Evolutionary conservation across 1,140 invertebrate species (phyloP).

Genomic region (Cyclargus thomasi): DNA sequence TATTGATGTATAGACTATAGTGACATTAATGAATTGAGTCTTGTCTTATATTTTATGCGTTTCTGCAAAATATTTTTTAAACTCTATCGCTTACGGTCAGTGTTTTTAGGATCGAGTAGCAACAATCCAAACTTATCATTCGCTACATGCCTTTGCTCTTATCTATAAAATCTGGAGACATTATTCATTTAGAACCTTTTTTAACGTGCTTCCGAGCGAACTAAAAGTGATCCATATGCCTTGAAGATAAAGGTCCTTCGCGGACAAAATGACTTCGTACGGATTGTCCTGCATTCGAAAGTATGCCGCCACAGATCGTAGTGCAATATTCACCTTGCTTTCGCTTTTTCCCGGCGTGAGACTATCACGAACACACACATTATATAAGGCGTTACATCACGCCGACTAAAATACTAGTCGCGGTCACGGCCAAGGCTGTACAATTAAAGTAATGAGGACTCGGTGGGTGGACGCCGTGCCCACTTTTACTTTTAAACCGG

Average conservation of each 20-base stretch:
- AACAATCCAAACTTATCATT: no score
- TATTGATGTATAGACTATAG: neutral
- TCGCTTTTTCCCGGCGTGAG: conserved; percentile 50
- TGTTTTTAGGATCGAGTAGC: no score
- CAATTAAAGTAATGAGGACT: conserved; percentile 72
- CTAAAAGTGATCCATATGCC: no score
- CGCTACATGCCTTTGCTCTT: no score
- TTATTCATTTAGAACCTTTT: no score
- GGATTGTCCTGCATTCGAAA: conserved; percentile 9
- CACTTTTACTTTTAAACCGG: conserved; percentile 72
- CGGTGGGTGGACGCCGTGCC: conserved; percentile 63
- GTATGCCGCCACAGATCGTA: neutral
- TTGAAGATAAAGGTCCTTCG: no score
- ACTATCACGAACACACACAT: conserved; percentile 40
- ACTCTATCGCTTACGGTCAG: no score
- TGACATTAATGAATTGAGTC: no score
- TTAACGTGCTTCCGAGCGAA: no score
- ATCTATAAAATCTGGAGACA: no score
- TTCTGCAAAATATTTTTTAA: no score
- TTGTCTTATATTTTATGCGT: no score
- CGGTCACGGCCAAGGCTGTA: conserved; percentile 71
- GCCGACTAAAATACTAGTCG: conserved; percentile 65
- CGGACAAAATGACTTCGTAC: neutral
- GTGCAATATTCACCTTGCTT: conserved; percentile 58
- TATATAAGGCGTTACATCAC: conserved; percentile 66